Base-by-base conservation (phyloP, 2,113 vertebrate genomes). In the Theristicus caerulescens region DNA sequence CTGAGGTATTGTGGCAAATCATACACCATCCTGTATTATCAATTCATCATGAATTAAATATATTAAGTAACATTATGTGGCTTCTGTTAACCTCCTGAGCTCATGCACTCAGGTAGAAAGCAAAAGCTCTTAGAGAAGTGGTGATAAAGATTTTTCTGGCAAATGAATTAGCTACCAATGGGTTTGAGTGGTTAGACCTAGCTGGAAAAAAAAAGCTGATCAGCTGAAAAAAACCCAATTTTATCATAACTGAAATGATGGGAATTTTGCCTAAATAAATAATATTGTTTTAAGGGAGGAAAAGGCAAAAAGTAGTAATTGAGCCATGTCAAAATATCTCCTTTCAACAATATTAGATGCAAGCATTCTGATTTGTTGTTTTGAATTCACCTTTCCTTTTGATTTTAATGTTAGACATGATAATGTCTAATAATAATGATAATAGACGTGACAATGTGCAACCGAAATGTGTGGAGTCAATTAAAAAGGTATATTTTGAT, bases 91-190 rank as follows among this genome's bases (percentile, higher is more conserved):
- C 9, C 24, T 62, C 22, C 42, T 38, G 40, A 91, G 7, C 13
- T 65, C 17, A 69, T 0, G 0, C 0, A 1, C 18, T 38, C 31
- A 62, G 9, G 6, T 13, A 40, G n/a, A 80, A 82, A 90, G 13
- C 8, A 69, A 69, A 81, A 91, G 27, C 7, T 54, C 34, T 49
- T 67, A 70, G 10, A 82, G 9, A 70, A 80, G 6, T 7, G 14
- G 9, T 25, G 14, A 78, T 58, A 71, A 86, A 62, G 4, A 29
- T 10, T 82, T 32, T 83, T 67, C 46, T 59, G 31, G 6, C 31
- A 72, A 90, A 80, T 18, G 0, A 71, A 84, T 47, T 8, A 31
- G 8, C 5, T 83, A 49, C 19, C 20, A 47, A 42, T 11, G 19
- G 1, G 8, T 38, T 73, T 54, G 34, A 78, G 18, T 24, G 22